These are phyloP conservation scores for Pachyramphus minor DNA, from an alignment of 2,113 vertebrate genomes.

Conservation along the genomic window DNA sequence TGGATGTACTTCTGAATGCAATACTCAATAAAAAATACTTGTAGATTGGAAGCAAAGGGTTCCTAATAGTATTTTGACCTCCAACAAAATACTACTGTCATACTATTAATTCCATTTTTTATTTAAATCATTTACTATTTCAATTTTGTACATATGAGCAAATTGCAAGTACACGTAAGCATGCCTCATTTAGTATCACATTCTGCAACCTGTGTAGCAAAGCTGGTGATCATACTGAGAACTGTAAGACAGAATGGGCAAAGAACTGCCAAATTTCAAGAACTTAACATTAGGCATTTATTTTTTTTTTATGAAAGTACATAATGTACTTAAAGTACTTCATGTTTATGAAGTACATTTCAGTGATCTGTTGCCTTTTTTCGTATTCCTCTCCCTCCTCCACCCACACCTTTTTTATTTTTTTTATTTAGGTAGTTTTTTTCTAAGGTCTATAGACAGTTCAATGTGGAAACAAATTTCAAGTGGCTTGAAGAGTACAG, in stretches of 20 bases:
- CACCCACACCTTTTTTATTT: fast-evolving
- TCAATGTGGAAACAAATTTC: neutral
- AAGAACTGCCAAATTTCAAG: neutral
- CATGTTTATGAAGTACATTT: neutral
- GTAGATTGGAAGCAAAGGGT: neutral
- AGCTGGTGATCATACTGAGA: neutral
- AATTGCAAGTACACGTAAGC: neutral
- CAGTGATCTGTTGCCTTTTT: neutral
- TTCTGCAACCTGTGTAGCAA: neutral
- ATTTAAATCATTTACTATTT: neutral
- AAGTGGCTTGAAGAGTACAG: neutral
- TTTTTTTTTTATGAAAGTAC: too few species aligned
- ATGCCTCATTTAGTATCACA: neutral
- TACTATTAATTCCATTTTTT: neutral
- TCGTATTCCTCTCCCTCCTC: neutral
- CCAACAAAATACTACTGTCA: neutral
- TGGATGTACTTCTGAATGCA: neutral
- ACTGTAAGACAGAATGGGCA: neutral
- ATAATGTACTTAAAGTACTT: too few species aligned
- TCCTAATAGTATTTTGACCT: neutral
- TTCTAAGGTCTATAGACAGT: neutral
- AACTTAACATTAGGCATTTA: neutral
- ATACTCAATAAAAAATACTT: neutral
- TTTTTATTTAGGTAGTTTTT: neutral
- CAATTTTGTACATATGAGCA: neutral